phyloP scores from a whole-genome alignment of 2,113 vertebrate species.

The Hippocampus abdominalis region DNA sequence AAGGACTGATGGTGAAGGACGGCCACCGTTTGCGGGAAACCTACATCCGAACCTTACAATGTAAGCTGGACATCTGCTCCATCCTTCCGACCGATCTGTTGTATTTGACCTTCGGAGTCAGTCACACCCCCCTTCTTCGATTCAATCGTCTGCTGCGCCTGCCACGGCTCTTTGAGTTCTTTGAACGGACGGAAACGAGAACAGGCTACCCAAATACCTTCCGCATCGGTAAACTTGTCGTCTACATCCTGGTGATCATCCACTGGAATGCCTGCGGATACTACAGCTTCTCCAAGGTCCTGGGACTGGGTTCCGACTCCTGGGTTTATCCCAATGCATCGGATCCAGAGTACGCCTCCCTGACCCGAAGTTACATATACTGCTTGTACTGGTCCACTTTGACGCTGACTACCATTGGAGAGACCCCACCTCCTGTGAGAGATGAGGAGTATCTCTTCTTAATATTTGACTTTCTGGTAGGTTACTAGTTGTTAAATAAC shows the following conservation, averaged over 20 bases:
- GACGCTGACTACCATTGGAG: constrained; percentile 94
- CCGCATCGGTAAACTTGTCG: constrained; percentile 86
- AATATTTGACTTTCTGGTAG: constrained; percentile 90
- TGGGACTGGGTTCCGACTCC: constrained; percentile 88
- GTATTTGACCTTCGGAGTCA: constrained; percentile 77
- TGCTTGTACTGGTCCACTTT: constrained; percentile 96
- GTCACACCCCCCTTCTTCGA: constrained; percentile 82
- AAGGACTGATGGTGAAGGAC: constrained; percentile 89
- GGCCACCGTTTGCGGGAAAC: constrained; percentile 76
- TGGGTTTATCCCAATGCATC: constrained; percentile 96
- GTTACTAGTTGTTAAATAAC: neutral
- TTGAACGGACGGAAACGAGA: constrained; percentile 89
- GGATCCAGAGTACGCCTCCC: constrained; percentile 80
- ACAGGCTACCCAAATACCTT: constrained; percentile 90
- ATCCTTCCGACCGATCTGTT: constrained; percentile 87
- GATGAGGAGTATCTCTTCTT: constrained; percentile 95
- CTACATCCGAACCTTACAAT: constrained; percentile 82
- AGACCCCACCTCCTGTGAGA: constrained; percentile 85
- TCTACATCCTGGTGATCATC: constrained; percentile 94
- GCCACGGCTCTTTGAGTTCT: constrained; percentile 91
- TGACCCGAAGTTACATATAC: constrained; percentile 85
- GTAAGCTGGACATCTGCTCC: constrained; percentile 85
- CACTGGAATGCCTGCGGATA: constrained; percentile 97
- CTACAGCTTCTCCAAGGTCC: constrained; percentile 90
- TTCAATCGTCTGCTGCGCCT: constrained; percentile 90